Evolutionary conservation across 2,888 invertebrate species (phyloP).

Genomic region (Halictus quadricinctus): DNA sequence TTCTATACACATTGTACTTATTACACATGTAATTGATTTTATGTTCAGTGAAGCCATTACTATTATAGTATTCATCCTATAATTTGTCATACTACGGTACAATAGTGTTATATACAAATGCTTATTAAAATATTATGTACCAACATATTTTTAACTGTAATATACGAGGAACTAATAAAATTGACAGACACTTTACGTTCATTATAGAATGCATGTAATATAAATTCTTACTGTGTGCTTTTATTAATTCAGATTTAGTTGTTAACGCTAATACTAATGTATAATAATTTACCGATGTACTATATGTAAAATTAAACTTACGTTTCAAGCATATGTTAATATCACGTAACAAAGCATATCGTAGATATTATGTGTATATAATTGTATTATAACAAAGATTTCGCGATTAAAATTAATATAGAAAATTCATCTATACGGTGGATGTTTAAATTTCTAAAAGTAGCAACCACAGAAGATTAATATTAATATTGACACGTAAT

Average conservation of each 20-base stretch:
- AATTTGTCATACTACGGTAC: constrained; percentile 3
- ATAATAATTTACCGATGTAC: neutral
- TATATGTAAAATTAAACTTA: constrained; percentile 27
- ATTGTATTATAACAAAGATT: neutral
- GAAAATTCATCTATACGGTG: constrained; percentile 14
- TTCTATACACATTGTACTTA: constrained; percentile 16
- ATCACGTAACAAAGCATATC: constrained; percentile 19
- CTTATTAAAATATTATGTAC: constrained; percentile 25
- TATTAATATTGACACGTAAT: constrained; percentile 46
- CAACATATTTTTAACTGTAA: constrained; percentile 24
- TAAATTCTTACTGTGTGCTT: constrained; percentile 32
- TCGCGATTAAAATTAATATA: constrained; percentile 9
- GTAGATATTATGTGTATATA: constrained; percentile 27
- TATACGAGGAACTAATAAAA: constrained; percentile 11
- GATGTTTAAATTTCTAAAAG: constrained; percentile 19
- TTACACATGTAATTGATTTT: constrained; percentile 17
- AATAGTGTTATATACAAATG: constrained; percentile 20
- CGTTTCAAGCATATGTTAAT: constrained; percentile 21
- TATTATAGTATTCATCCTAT: constrained; percentile 12
- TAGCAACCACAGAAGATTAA: constrained; percentile 38
- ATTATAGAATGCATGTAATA: constrained; percentile 31
- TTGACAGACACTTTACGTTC: constrained; percentile 26
- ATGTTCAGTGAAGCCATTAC: constrained; percentile 8
- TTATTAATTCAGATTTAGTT: constrained; percentile 8
- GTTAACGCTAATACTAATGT: constrained; percentile 8